Percentiles rank a stretch among this genome's conserved stretches.
phyloP scores from a whole-genome alignment of 2,113 vertebrate genomes.

The Ascaphus truei region DNA sequence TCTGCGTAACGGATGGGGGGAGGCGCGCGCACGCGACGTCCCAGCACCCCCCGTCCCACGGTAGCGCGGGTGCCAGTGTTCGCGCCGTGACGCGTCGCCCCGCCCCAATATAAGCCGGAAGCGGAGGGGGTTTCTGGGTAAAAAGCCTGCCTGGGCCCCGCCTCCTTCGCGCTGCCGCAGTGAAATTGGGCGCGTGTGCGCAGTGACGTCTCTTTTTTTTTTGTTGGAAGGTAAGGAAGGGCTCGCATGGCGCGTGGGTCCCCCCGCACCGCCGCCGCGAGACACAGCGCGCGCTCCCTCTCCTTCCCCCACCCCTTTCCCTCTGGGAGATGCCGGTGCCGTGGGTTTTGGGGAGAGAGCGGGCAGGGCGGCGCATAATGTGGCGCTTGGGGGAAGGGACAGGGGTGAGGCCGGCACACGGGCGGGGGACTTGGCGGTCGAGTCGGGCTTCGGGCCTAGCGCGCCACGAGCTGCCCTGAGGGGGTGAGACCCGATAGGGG shows the following conservation, averaged over 20 bases:
- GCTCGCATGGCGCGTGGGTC: slow-evolving; percentile 66
- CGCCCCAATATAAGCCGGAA: not conserved
- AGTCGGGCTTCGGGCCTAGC: too few species aligned
- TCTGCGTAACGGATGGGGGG: too few species aligned
- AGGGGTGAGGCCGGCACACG: not conserved
- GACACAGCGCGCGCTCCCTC: too few species aligned
- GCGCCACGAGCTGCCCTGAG: not conserved
- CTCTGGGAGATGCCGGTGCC: too few species aligned
- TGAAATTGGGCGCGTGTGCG: slow-evolving; percentile 74
- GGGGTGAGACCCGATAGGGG: not conserved
- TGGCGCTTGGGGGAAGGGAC: too few species aligned
- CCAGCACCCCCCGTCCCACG: too few species aligned
- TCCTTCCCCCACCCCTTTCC: not conserved
- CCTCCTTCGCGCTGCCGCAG: slow-evolving; percentile 64
- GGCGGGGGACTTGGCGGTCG: not conserved
- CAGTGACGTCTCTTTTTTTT: slow-evolving; percentile 64
- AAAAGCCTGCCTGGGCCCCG: slow-evolving; percentile 30
- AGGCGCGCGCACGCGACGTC: too few species aligned
- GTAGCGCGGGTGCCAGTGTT: too few species aligned
- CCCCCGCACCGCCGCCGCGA: too few species aligned
- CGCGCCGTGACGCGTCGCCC: too few species aligned
- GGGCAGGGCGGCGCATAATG: not conserved
- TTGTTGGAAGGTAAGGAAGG: slow-evolving; percentile 65
- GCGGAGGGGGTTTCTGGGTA: slow-evolving; percentile 11
- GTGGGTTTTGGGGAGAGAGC: not conserved